A percentile compares a stretch with the other conserved stretches of the same genome.
phyloP scores from a whole-genome alignment of 2,113 vertebrate species.

The Mobula birostris region DNA sequence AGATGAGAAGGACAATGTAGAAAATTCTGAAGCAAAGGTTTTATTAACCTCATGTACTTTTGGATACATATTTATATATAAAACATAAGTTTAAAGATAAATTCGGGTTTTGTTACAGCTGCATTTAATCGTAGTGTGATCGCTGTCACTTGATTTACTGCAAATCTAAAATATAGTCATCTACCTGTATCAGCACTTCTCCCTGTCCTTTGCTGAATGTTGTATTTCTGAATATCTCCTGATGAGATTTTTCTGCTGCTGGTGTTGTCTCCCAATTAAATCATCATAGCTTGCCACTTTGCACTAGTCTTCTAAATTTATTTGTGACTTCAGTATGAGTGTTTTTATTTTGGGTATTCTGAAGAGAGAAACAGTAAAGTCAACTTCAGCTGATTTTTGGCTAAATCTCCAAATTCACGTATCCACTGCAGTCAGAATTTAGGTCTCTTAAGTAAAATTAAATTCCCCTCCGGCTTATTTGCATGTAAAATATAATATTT shows the following conservation, averaged over 20 bases:
- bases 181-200: conserved; percentile 57
- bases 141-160: neutral
- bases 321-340: neutral
- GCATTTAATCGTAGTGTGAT: neutral
- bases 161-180: neutral
- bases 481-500: conserved; percentile 29
- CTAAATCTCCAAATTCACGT: conserved; percentile 38
- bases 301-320: neutral
- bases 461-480: conserved; percentile 26
- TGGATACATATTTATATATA: neutral
- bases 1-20: neutral
- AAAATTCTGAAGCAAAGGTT: neutral
- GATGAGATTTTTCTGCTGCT: neutral
- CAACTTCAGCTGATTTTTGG: neutral
- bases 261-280: neutral
- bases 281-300: neutral
- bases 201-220: conserved; percentile 44
- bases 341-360: neutral
- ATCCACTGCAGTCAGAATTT: conserved; percentile 40
- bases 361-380: neutral
- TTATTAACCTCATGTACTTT: neutral
- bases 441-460: conserved; percentile 39
- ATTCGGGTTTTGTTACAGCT: neutral
- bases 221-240: conserved; percentile 39
- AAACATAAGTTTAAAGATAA: neutral